Evolutionary conservation across 2,113 vertebrate species (phyloP), one percentile per base, ranked within the genome.

Genomic region (Eonycteris spelaea): DNA sequence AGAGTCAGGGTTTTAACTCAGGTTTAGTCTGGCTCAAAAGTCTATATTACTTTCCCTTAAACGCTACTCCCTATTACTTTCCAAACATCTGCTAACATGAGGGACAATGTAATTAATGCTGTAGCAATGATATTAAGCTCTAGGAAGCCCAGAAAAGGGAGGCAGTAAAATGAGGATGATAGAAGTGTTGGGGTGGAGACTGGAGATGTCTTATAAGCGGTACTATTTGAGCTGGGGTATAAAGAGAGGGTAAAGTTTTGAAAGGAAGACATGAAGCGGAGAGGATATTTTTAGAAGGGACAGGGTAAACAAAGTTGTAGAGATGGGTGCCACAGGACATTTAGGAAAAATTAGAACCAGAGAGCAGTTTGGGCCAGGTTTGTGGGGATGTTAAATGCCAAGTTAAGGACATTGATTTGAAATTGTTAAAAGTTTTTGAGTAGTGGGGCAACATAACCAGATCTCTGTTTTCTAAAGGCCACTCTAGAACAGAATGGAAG

Each of bases 321-420:
- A 38, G 8, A 40, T 67, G 16, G 33, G 13, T 28, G 35, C 13
- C 40, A 43, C 8, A 67, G 55, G 26, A 65, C 8, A 63, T 57
- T 77, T 43, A 83, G 28, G 22, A n/a, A 78, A 73, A 63, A 35
- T 77, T 57, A 93, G 33, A 83, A 38, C 6, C 57, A 53, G 28
- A 84, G n/a, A 75, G 21, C 14, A 74, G 24, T 68, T 59, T 78
- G 63, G 33, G 35, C 6, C 40, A 91, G 48, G 59, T 55, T 77
- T 86, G 19, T 51, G 21, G 10, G 30, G 18, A 7, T 83, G 45
- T 48, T 90, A 51, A 84, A 75, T 28, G 53, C 8, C 6, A 28
- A 90, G 11, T 75, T 95, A 79, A 95, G 19, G 26, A 74, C n/a
- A 93, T 0, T 83, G 61, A 77, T 78, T 95, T 94, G 51, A 95